phyloP scores from a whole-genome alignment of 2,797 vertebrate species.

The Gambusia yucatana region DNA sequence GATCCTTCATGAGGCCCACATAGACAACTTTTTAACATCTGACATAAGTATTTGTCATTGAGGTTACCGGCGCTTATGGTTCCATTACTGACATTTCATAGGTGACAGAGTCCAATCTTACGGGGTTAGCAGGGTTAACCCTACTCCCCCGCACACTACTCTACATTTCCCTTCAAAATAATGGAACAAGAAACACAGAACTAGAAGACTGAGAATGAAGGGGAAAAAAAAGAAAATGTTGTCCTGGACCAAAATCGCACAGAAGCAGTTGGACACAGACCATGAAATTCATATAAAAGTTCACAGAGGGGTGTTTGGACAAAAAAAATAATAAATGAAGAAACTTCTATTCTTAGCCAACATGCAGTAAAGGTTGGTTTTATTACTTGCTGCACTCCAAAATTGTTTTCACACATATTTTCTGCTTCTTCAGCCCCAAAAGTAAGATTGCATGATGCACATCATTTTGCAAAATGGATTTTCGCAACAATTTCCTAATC shows the following conservation, averaged over 20 bases:
- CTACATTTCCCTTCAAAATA: conserved; percentile 20
- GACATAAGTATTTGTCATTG: conserved; percentile 77
- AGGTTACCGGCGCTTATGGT: conserved; percentile 68
- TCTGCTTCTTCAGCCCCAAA: not conserved
- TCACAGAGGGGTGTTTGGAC: conserved; percentile 33
- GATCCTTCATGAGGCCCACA: conserved; percentile 74
- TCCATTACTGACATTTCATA: conserved; percentile 63
- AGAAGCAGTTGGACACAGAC: conserved; percentile 56
- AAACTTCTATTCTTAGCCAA: conserved; percentile 33
- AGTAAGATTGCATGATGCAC: not conserved
- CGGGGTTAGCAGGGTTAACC: conserved; percentile 12
- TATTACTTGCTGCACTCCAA: conserved; percentile 21
- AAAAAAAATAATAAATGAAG: conserved; percentile 12
- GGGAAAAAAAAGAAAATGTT: conserved; percentile 15
- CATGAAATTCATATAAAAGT: conserved; percentile 54
- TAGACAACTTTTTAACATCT: conserved; percentile 74
- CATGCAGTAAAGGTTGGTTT: conserved; percentile 40
- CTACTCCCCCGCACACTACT: not conserved
- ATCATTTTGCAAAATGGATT: not conserved
- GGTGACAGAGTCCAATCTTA: conserved; percentile 59
- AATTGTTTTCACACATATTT: conserved; percentile 9
- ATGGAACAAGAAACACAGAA: conserved; percentile 25
- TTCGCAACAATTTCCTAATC: not conserved
- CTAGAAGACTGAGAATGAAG: conserved; percentile 28
- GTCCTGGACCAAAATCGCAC: conserved; percentile 50